These are phyloP conservation scores for Drosophila nasuta DNA, from an alignment of 1,140 invertebrate genomes.

Conservation along the genomic window DNA sequence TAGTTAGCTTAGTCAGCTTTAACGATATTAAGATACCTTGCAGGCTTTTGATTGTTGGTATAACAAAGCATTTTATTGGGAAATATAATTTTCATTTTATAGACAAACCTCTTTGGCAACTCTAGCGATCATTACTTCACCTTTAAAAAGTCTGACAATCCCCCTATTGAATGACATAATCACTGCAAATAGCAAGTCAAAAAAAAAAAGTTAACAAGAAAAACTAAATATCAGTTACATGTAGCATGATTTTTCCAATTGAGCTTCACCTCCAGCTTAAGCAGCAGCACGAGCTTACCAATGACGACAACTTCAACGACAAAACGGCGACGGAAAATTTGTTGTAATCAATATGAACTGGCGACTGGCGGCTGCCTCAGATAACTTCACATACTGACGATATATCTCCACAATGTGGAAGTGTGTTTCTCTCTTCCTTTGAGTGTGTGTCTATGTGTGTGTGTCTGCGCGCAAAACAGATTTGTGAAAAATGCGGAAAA, in stretches of 20 bases:
- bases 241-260: conserved; percentile 33
- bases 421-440: conserved; percentile 6
- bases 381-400: conserved; percentile 64
- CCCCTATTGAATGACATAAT: conserved; percentile 18
- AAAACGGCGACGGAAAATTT: conserved; percentile 78
- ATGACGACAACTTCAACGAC: conserved; percentile 43
- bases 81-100: background rate
- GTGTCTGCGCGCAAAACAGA: conserved; percentile 66
- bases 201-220: background rate
- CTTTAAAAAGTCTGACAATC: conserved; percentile 2
- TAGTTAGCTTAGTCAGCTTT: too few relatives aligned
- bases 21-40: too few relatives aligned
- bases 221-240: conserved; percentile 45
- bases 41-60: too few relatives aligned
- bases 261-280: conserved; percentile 27
- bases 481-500: conserved; percentile 83
- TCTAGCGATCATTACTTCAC: conserved; percentile 5
- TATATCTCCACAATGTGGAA: conserved; percentile 27
- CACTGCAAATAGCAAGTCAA: background rate
- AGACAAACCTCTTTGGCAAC: background rate
- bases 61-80: too few relatives aligned
- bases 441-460: conserved; percentile 22
- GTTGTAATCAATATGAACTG: conserved; percentile 83
- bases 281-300: conserved; percentile 4
- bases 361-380: conserved; percentile 74